A percentile compares a stretch with the other conserved stretches of the same genome.
Conservation (phyloP, 2,797 vertebrate genomes). For the Sphenodon punctatus region DNA sequence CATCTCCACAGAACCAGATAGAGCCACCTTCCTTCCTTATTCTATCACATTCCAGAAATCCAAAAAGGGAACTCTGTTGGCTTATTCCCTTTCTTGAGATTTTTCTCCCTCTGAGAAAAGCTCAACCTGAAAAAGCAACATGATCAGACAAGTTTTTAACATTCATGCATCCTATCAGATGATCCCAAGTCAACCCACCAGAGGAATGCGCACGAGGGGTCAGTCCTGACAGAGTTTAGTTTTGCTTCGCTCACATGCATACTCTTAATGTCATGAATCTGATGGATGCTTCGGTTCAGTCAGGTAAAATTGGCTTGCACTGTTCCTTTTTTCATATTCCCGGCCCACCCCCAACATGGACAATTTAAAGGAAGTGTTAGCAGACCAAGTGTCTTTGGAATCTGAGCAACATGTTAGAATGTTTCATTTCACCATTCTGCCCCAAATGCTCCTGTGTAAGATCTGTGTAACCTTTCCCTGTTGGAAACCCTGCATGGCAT, state of each 20-base stretch:
- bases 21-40: background rate
- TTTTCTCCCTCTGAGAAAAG: background rate
- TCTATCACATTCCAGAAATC: background rate
- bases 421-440: background rate
- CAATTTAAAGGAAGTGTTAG: background rate
- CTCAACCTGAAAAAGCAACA: background rate
- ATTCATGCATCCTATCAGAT: background rate
- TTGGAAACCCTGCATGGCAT: too few species aligned
- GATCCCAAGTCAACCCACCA: background rate
- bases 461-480: background rate
- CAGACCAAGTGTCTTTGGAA: background rate
- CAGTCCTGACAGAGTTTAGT: too few species aligned
- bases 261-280: background rate
- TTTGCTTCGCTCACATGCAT: background rate
- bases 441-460: background rate
- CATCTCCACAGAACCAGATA: too few species aligned
- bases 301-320: background rate
- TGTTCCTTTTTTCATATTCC: too few species aligned
- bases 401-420: accelerated
- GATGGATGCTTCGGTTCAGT: background rate
- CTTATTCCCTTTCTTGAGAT: background rate
- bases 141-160: background rate
- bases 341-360: accelerated
- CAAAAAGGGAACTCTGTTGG: background rate
- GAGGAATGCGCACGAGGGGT: too few species aligned